Evolutionary conservation across 2,797 vertebrate species (phyloP).

Genomic region (Simalia tracyae): DNA sequence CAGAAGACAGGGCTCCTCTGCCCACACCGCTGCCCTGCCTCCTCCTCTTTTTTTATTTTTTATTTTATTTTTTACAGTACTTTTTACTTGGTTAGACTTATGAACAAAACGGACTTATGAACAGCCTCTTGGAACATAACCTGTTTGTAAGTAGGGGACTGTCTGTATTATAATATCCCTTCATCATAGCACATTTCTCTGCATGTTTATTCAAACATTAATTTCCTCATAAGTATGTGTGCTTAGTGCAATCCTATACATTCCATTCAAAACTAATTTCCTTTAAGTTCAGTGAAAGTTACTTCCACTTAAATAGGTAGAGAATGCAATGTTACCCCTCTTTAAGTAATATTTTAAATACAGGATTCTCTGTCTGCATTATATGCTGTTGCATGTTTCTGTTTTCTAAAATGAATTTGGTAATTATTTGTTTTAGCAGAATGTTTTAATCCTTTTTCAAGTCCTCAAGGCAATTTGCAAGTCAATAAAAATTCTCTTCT

Average conservation of each 20-base stretch:
- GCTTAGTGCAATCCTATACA: not conserved
- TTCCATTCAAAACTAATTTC: not conserved
- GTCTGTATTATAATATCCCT: not conserved
- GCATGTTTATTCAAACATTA: not conserved
- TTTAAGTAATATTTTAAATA: not conserved
- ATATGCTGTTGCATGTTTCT: not conserved
- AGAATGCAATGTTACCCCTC: not conserved
- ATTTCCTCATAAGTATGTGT: not conserved
- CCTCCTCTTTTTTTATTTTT: too few relatives aligned
- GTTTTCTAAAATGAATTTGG: not conserved
- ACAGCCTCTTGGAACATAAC: too few relatives aligned
- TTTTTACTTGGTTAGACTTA: too few relatives aligned
- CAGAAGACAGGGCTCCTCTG: too few relatives aligned
- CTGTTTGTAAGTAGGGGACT: too few relatives aligned
- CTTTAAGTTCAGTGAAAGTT: not conserved
- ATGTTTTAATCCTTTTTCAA: not conserved
- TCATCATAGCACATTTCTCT: not conserved
- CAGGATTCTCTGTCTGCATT: not conserved
- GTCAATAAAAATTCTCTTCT: too few relatives aligned
- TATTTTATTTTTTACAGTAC: too few relatives aligned
- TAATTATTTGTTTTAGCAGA: not conserved
- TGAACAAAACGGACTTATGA: too few relatives aligned
- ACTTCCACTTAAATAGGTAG: not conserved
- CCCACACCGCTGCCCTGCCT: too few relatives aligned
- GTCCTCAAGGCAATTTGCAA: too few relatives aligned